phyloP scores from a whole-genome alignment of 2,797 vertebrate species.

The Poecilia gillii region DNA sequence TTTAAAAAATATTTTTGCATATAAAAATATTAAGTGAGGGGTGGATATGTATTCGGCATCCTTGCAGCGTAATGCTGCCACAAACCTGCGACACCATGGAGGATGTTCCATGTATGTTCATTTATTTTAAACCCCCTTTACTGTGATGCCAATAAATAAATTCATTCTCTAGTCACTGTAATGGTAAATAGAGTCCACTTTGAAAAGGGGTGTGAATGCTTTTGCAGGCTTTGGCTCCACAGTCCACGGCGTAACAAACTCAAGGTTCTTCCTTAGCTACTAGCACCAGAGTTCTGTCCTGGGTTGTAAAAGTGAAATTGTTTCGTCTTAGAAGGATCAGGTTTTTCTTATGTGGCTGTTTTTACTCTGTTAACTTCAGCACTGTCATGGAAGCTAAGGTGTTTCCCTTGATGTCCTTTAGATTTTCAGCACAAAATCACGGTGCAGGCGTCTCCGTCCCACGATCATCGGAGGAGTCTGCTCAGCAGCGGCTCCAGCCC shows the following conservation, averaged over 20 bases:
- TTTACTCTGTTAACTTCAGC: not conserved
- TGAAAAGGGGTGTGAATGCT: not conserved
- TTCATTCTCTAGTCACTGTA: not conserved
- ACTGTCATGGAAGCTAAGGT: not conserved
- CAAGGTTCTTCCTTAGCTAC: no score
- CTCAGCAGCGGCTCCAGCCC: constrained; percentile 90
- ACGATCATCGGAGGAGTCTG: constrained; percentile 92
- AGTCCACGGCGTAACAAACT: not conserved
- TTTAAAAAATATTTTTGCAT: not conserved
- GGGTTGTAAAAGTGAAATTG: not conserved
- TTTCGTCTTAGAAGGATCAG: not conserved
- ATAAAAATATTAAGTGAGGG: not conserved
- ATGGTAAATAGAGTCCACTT: not conserved
- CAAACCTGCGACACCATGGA: not conserved
- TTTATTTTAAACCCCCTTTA: not conserved
- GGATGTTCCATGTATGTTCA: not conserved
- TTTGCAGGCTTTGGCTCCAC: not conserved
- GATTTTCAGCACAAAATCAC: constrained; percentile 99
- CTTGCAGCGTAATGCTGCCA: not conserved
- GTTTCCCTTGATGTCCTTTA: constrained; percentile 50
- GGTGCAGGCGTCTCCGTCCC: constrained; percentile 95
- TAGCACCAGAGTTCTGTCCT: not conserved
- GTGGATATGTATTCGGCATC: not conserved
- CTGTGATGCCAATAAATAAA: not conserved
- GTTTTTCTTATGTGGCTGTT: not conserved